Conservation (phyloP, 1,140 invertebrate genomes). For the Agrypnia vestita region DNA sequence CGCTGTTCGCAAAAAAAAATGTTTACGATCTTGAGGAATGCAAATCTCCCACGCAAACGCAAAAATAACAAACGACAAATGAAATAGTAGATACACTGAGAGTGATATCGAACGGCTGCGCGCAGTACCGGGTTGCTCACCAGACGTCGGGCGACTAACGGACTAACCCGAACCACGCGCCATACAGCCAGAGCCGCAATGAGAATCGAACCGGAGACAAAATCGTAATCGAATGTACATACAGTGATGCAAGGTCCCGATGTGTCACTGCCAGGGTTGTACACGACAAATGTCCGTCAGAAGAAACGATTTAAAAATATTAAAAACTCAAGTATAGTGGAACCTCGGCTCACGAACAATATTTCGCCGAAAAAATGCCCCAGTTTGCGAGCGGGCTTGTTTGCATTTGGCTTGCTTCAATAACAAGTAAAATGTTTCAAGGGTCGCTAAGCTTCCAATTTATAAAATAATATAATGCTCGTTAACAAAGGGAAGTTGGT, state of each 20-base stretch:
- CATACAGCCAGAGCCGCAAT: too few relatives aligned
- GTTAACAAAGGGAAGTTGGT: too few relatives aligned
- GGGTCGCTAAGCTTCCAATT: too few relatives aligned
- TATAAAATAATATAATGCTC: too few relatives aligned
- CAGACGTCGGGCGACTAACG: neutral
- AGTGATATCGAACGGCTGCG: neutral
- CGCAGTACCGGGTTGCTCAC: neutral
- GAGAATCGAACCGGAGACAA: neutral
- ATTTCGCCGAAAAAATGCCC: too few relatives aligned
- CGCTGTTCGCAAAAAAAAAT: neutral
- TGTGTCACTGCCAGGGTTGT: conserved; percentile 9
- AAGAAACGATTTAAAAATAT: too few relatives aligned
- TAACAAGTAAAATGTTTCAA: too few relatives aligned
- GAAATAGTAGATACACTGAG: conserved; percentile 5
- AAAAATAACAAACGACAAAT: conserved; percentile 10
- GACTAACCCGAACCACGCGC: too few relatives aligned
- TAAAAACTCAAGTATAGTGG: too few relatives aligned
- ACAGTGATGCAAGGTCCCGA: conserved; percentile 12
- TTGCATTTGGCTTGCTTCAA: too few relatives aligned
- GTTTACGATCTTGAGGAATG: neutral
- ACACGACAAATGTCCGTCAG: neutral
- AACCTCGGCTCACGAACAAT: too few relatives aligned
- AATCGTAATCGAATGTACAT: neutral
- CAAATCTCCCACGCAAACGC: conserved; percentile 9
- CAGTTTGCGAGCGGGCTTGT: too few relatives aligned